Percentiles rank a stretch among this genome's conserved stretches.
phyloP scores from a whole-genome alignment of 2,797 vertebrate genomes.

The Chloroceryle inda region DNA sequence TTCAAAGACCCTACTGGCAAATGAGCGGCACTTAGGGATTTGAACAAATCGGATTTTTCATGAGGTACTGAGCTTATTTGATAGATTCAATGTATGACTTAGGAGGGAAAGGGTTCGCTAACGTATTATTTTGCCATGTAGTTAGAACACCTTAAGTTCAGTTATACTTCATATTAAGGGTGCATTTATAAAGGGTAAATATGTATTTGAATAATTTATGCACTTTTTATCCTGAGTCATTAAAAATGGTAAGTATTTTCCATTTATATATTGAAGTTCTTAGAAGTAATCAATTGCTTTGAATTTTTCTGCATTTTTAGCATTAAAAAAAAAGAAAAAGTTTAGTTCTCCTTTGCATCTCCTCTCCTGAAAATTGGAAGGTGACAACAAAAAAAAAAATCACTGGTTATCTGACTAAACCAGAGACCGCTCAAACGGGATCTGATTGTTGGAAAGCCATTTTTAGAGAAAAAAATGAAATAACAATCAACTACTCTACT shows the following conservation, averaged over 20 bases:
- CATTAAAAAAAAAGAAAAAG: background rate
- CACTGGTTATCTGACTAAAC: background rate
- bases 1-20: background rate
- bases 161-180: slow-evolving; percentile 46
- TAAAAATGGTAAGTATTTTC: slow-evolving; percentile 63
- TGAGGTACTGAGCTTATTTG: slow-evolving; percentile 22
- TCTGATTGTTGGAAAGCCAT: background rate
- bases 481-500: background rate
- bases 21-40: background rate
- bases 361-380: background rate
- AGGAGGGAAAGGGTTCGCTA: slow-evolving; percentile 33
- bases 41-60: background rate
- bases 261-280: background rate
- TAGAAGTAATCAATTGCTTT: slow-evolving; percentile 14
- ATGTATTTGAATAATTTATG: slow-evolving; percentile 38
- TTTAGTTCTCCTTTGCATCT: background rate
- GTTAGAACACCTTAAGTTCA: slow-evolving; percentile 26
- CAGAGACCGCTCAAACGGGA: background rate
- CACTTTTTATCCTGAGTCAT: slow-evolving; percentile 58
- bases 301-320: slow-evolving; percentile 40
- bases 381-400: background rate
- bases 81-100: background rate
- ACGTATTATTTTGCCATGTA: background rate
- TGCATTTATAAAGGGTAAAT: slow-evolving; percentile 51
- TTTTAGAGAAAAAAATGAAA: background rate